Base-by-base conservation (phyloP, 2,113 vertebrate species). In the Gymnocephalus cernua region DNA sequence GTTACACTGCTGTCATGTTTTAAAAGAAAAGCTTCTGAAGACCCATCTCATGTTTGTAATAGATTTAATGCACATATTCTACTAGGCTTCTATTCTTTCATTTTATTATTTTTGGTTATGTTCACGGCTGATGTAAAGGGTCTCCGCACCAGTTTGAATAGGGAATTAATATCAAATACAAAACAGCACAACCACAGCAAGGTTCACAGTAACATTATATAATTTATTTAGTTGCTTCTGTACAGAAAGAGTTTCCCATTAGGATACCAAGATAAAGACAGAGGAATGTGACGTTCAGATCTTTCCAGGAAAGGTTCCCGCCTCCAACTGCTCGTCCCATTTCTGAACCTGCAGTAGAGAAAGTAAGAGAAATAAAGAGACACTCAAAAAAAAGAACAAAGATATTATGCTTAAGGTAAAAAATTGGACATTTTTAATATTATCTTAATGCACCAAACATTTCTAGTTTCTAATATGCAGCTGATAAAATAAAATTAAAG, bases 271-370 rank as follows among this genome's bases (percentile, higher is more conserved):
- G 50, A 50, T 41, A 0, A 3, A 23, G 41, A 25, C 1, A 18
- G 35, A 61, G 18, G 58, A 51, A 58, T 2, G 56, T 6, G n/a
- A 25, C 1, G 2, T 50, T 94, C 83, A 94, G 77, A 95, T 90
- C 53, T 87, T 94, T 27, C 93, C 93, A 0, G 94, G 29, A 35
- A 95, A 95, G n/a, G 0, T 89, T 74, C 93, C 93, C 1, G 77
- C 74, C 19, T 94, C 90, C 16, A 92, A 0, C 83, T 95, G 94
- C 3, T 84, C 87, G 16, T 95, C 85, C 94, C 94, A 94, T 59
- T 86, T 94, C 79, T 90, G 84, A 72, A 94, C 92, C 94, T 95
- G 79, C 15, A 79, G 50, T 2, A 41, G 23, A 79, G 6, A 73
- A 6, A 61, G 1, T 1, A 6, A 10, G n/a, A 21, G 35, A 25